Evolutionary conservation across 2,113 vertebrate genomes (phyloP).

Genomic region (Dasypus novemcinctus): DNA sequence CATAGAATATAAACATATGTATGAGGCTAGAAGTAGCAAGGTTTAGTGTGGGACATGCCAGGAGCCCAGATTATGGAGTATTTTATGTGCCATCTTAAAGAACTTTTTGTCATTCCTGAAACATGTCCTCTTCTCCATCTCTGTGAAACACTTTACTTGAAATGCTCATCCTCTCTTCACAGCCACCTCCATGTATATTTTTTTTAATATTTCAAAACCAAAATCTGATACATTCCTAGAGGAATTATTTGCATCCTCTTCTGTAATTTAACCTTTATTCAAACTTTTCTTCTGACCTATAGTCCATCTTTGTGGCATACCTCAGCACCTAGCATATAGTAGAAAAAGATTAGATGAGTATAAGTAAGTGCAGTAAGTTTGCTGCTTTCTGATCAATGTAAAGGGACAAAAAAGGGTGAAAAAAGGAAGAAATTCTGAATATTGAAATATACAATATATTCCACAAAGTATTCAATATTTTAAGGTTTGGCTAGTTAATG

Average conservation of each 20-base stretch:
- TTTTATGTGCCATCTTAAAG: neutral
- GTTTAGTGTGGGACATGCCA: neutral
- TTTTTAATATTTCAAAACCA: neutral
- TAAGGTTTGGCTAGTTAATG: neutral
- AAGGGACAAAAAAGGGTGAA: neutral
- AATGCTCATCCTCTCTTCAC: neutral
- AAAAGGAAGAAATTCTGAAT: neutral
- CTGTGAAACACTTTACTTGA: neutral
- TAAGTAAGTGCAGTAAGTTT: conserved; percentile 22
- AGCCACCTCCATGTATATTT: neutral
- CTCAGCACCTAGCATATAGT: neutral
- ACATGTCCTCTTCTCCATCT: neutral
- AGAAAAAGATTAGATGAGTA: neutral
- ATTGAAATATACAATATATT: neutral
- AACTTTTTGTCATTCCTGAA: neutral
- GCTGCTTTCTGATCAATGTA: neutral
- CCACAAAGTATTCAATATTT: neutral
- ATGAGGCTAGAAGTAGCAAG: neutral
- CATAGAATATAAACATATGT: neutral
- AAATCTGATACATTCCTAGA: neutral
- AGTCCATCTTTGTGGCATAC: neutral
- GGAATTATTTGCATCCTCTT: neutral
- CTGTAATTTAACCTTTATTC: neutral
- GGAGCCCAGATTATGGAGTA: neutral
- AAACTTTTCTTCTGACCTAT: neutral